Base-by-base conservation (phyloP, 1,140 invertebrate species). In the Drosophila micromelanica region DNA sequence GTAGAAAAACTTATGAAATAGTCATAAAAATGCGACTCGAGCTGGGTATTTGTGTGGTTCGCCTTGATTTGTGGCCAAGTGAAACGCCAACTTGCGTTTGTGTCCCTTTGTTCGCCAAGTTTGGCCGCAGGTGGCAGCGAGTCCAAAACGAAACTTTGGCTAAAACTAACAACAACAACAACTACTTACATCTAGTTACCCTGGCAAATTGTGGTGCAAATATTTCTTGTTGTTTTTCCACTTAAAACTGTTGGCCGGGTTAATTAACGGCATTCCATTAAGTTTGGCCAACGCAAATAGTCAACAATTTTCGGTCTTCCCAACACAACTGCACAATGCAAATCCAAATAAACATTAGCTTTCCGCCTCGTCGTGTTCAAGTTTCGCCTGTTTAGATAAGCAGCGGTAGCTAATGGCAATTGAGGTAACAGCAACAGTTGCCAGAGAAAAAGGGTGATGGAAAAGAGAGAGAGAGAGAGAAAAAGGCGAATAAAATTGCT, bases 61-160 rank as follows among this genome's bases (percentile, higher is more conserved):
- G 45, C 52, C 74, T 63, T 87, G 84, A 87, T 87, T 87, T 87
- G 84, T 87, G 76, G 76, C 54, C 65, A 69, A 62, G 42, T 64
- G 76, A 72, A 87, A 87, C 84, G 84, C 84, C 71, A 87, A 73
- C 61, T 77, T 68, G 74, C 80, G 68, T 72, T 73, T 64, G 48
- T 52, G 60, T 78, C 57, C 37, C 40, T 61, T 46, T 56, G 46
- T 40, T 51, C 37, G 65, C 55, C 65, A 61, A 75, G 70, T 55
- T 30, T 12, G 49, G 73, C 67, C 49, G 76, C 73, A 68, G 68
- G 69, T 80, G 72, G 76, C 62, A 12, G n/a, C 12, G 49, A n/a
- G 38, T 57, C 35, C 13, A 8, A 15, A 48, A 20, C 55, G 30
- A 68, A 23, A 9, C 23, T 62, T 30, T 20, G 12, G 5, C 51